phyloP scores from a whole-genome alignment of 2,888 invertebrate species.

The Netelia melanura region DNA sequence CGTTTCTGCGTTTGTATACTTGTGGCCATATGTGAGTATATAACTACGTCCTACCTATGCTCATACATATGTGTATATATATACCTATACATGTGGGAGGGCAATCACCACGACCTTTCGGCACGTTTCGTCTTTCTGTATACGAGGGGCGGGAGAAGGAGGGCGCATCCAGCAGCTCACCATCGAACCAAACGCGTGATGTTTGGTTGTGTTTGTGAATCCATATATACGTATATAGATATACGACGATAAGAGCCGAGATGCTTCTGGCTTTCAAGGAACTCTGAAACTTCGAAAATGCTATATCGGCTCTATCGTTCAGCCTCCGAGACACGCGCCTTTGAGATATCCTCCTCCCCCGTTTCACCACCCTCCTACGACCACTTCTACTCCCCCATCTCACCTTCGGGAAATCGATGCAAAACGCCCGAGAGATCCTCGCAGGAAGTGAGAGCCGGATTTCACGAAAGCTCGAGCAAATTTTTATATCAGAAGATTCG shows the following conservation, averaged over 20 bases:
- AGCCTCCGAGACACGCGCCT: constrained; percentile 60
- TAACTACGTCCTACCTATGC: constrained; percentile 29
- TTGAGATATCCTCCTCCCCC: constrained; percentile 48
- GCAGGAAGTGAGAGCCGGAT: constrained; percentile 54
- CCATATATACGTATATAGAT: neutral
- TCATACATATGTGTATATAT: constrained; percentile 7
- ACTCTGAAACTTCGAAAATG: constrained; percentile 62
- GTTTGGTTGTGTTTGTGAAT: constrained; percentile 50
- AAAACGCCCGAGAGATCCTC: constrained; percentile 56
- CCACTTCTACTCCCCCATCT: constrained; percentile 1
- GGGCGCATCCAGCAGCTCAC: constrained; percentile 36
- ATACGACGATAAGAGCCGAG: constrained; percentile 4
- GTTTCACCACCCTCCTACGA: neutral
- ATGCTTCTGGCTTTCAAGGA: constrained; percentile 44
- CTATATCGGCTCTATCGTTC: constrained; percentile 51
- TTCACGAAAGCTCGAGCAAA: constrained; percentile 52
- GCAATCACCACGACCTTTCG: constrained; percentile 72
- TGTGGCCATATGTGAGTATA: constrained; percentile 19
- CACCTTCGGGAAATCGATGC: constrained; percentile 55
- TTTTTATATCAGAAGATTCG: constrained; percentile 48
- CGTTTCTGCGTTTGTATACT: constrained; percentile 43
- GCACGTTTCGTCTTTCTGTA: constrained; percentile 66
- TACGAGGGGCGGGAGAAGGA: constrained; percentile 48
- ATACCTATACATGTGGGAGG: constrained; percentile 44
- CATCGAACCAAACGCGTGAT: constrained; percentile 59